Percentiles rank a stretch among this genome's conserved stretches.
Conservation (phyloP, 1,140 invertebrate genomes). For the Helicorthomorpha holstii region DNA sequence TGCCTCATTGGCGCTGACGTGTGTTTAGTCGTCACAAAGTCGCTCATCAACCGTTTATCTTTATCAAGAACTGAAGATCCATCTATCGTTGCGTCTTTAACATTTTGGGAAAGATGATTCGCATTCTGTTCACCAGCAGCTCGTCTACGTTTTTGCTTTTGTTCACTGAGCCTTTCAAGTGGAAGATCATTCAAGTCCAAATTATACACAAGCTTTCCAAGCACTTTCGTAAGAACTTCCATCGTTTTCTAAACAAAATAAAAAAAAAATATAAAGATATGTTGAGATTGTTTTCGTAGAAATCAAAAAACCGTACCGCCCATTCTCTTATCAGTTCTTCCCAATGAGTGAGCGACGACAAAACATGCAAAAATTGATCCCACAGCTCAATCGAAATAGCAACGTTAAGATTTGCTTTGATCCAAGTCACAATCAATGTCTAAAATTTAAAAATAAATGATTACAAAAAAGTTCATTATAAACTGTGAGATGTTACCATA, state of each 20-base stretch:
- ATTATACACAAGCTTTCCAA: slow-evolving; percentile 82
- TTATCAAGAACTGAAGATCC: too few relatives aligned
- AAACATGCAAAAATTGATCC: slow-evolving; percentile 80
- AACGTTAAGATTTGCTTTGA: slow-evolving; percentile 91
- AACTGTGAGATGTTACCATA: too few relatives aligned
- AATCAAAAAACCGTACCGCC: slow-evolving; percentile 43
- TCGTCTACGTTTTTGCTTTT: slow-evolving; percentile 53
- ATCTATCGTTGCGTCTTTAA: too few relatives aligned
- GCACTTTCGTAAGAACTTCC: slow-evolving; percentile 79
- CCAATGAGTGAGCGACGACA: slow-evolving; percentile 79
- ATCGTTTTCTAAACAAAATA: slow-evolving; percentile 63
- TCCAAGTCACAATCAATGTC: slow-evolving; percentile 95
- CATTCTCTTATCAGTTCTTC: slow-evolving; percentile 91
- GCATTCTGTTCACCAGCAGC: too few relatives aligned
- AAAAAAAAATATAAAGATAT: neutral
- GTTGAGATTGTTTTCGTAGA: slow-evolving; percentile 12
- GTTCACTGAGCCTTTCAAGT: slow-evolving; percentile 63
- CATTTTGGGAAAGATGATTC: too few relatives aligned
- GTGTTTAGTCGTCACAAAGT: too few relatives aligned
- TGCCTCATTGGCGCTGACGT: too few relatives aligned
- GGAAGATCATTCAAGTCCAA: slow-evolving; percentile 80
- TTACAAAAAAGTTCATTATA: too few relatives aligned
- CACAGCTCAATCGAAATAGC: slow-evolving; percentile 70
- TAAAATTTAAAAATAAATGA: too few relatives aligned
- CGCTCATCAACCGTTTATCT: too few relatives aligned